Conservation (phyloP, 2,888 invertebrate species). For the Siphlonurus alternatus region DNA sequence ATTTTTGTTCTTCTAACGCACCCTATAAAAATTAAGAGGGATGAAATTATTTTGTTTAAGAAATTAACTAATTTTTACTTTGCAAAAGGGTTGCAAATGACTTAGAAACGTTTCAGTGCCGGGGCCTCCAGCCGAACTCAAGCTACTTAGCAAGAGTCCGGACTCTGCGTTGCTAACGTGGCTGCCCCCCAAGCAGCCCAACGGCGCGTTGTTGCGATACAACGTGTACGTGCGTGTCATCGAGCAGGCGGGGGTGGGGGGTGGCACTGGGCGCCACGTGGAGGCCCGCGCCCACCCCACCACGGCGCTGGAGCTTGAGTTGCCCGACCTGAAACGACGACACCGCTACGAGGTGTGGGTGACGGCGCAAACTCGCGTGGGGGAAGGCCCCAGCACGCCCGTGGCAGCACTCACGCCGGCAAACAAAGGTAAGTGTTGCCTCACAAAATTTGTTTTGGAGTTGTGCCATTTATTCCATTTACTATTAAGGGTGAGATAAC, state of each 20-base stretch:
- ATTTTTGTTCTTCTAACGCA: no score
- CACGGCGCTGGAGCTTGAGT: constrained; percentile 14
- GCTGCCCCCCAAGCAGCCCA: constrained; percentile 28
- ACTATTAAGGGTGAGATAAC: background rate
- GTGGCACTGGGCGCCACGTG: constrained; percentile 43
- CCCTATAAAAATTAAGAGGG: background rate
- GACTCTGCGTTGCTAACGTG: constrained; percentile 30
- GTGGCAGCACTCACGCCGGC: constrained; percentile 49
- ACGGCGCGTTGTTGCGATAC: constrained; percentile 29
- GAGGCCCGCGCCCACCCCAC: constrained; percentile 35
- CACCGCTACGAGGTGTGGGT: constrained; percentile 44
- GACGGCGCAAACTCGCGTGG: constrained; percentile 56
- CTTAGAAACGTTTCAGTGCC: no score
- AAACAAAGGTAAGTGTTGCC: constrained; percentile 32
- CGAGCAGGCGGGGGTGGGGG: background rate
- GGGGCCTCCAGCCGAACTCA: constrained; percentile 29
- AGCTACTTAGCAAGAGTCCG: constrained; percentile 26
- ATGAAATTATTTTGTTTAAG: constrained; percentile 1
- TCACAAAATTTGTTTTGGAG: background rate
- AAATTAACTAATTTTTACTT: background rate
- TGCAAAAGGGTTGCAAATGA: no score
- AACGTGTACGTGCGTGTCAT: constrained; percentile 18
- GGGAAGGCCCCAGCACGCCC: constrained; percentile 56
- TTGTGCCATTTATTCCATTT: background rate
- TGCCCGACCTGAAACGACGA: constrained; percentile 15